phyloP scores from a whole-genome alignment of 2,888 invertebrate species.

The Achlya flavicornis region DNA sequence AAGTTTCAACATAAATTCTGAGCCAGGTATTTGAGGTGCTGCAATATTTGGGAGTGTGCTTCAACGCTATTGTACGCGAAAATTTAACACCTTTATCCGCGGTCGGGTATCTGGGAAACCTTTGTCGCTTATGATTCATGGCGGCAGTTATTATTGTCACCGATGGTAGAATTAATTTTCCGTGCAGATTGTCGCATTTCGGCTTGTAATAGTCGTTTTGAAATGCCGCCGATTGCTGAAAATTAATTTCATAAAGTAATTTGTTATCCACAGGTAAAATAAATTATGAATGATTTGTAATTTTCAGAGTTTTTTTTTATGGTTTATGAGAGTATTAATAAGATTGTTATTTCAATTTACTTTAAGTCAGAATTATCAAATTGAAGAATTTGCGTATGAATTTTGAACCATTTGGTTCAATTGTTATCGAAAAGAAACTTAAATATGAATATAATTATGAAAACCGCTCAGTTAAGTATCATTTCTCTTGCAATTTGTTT shows the following conservation, averaged over 20 bases:
- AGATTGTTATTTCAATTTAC: too few species aligned
- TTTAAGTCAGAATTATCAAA: too few species aligned
- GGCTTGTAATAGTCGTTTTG: conserved; percentile 43
- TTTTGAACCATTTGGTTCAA: too few species aligned
- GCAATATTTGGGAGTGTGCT: conserved; percentile 56
- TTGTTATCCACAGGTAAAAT: conserved; percentile 47
- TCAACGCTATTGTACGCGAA: conserved; percentile 55
- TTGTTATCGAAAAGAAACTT: neutral
- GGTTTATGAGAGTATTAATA: neutral
- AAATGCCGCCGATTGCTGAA: conserved; percentile 57
- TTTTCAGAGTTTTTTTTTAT: neutral
- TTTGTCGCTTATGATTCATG: conserved; percentile 77
- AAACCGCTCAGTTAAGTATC: neutral
- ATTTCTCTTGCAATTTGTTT: neutral
- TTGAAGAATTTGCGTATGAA: neutral
- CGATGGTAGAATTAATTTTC: conserved; percentile 76
- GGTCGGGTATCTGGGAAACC: conserved; percentile 44
- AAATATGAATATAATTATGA: neutral
- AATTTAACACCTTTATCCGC: conserved; percentile 71
- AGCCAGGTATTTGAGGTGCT: conserved; percentile 51
- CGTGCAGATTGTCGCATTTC: conserved; percentile 58
- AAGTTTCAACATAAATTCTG: conserved; percentile 74
- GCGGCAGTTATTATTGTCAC: conserved; percentile 71
- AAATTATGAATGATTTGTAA: conserved; percentile 9
- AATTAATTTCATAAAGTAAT: conserved; percentile 60